Evolutionary conservation across 2,888 invertebrate species (phyloP), one percentile per base, ranked within the genome.

Genomic region (Euzophera pinguis): DNA sequence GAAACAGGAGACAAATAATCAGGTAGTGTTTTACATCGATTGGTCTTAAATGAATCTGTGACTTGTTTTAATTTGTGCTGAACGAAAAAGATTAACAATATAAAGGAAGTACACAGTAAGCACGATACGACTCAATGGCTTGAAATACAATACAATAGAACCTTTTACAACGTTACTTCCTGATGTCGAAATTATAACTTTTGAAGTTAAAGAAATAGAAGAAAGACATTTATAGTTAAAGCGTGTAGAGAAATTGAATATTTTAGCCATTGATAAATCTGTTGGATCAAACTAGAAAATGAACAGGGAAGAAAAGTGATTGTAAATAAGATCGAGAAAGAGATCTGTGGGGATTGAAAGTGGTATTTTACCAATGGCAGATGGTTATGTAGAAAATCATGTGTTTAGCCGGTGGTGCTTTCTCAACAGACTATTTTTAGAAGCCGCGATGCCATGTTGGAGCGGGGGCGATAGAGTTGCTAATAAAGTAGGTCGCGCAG

Each of bases 401-500:
- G 34, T 17, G 41, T 53, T 49, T 63, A 64, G 54, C 58, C 41
- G 48, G 58, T 63, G 58, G 59, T 73, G 73, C 78, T 83, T 82
- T 81, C 82, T 77, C 78, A 81, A 78, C 74, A 77, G 64, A 70
- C 70, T 84, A 84, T 82, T 78, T 81, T 75, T 81, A 84, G 81
- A 71, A 56, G 60, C 27, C 63, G 73, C 71, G 75, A 77, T 77
- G 71, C 68, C 65, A 69, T 70, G 72, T 67, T 68, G 66, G 74
- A 64, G 79, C 70, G 71, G 73, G 67, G 71, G 69, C 71, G 73
- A 59, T 65, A 61, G 62, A 54, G 59, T 58, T 73, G 68, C 72
- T 67, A 69, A 69, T 71, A 60, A 85, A 85, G 78, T 88, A 81
- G 87, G 87, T 87, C 85, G 82, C 85, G 82, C 75, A 75, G 77